phyloP scores from a whole-genome alignment of 2,113 vertebrate species.

The Etia nguti region DNA sequence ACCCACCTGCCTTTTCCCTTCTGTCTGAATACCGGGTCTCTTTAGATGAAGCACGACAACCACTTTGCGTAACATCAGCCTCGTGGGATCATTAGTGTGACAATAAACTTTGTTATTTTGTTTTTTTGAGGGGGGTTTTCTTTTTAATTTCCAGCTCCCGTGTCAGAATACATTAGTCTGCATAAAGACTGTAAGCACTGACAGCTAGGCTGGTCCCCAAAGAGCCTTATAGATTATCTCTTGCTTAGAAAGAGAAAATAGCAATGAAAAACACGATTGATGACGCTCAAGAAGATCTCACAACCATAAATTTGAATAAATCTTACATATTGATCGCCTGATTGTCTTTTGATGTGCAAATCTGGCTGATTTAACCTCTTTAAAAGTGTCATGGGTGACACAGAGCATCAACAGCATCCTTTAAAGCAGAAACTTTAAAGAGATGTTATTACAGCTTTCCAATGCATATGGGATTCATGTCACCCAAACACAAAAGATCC shows the following conservation, averaged over 20 bases:
- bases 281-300: fast-evolving
- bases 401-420: neutral
- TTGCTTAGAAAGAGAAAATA: neutral
- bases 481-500: neutral
- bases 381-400: neutral
- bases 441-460: neutral
- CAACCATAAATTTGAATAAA: neutral
- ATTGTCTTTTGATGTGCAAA: neutral
- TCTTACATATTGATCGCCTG: neutral
- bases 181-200: neutral
- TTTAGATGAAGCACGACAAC: neutral
- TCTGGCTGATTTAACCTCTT: neutral
- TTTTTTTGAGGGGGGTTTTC: neutral
- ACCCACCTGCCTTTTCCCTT: neutral
- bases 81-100: neutral
- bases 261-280: neutral
- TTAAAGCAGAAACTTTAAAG: neutral
- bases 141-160: neutral
- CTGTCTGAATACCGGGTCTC: neutral
- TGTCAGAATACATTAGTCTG: neutral
- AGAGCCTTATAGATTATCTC: neutral
- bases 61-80: neutral
- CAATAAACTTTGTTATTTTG: neutral
- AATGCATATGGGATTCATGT: neutral
- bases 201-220: neutral